Percentiles rank a stretch among this genome's conserved stretches.
phyloP scores from a whole-genome alignment of 2,888 invertebrate species.

The Phasia obesa region DNA sequence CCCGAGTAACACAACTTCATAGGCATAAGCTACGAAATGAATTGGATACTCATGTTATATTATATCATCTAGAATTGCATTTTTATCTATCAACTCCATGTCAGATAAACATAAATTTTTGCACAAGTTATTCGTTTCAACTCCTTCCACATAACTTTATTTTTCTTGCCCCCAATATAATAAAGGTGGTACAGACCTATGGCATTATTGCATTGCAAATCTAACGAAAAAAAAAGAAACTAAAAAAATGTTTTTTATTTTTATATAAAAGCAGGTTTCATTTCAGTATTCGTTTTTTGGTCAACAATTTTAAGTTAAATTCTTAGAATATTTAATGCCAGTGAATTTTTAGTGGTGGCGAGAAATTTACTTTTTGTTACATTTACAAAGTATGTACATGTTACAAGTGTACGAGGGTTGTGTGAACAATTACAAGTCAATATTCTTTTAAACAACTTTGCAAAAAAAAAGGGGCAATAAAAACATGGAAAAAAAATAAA shows the following conservation, averaged over 20 bases:
- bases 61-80: no score
- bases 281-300: slow-evolving; percentile 45
- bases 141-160: neutral
- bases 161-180: neutral
- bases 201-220: neutral
- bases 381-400: neutral
- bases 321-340: slow-evolving; percentile 50
- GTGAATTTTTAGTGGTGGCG: slow-evolving; percentile 10
- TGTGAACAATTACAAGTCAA: neutral
- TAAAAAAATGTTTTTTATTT: slow-evolving; percentile 1
- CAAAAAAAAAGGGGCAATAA: no score
- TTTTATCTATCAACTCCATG: no score
- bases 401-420: neutral
- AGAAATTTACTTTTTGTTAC: neutral
- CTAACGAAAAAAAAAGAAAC: slow-evolving; percentile 1
- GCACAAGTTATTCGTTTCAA: no score
- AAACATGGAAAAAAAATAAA: no score
- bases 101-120: no score
- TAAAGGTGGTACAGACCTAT: neutral
- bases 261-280: slow-evolving; percentile 50
- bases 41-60: no score
- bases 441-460: no score
- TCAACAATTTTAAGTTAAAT: slow-evolving; percentile 51
- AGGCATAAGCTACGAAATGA: no score
- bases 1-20: no score